phyloP scores from a whole-genome alignment of 1,140 invertebrate genomes.

The Cephus cinctus region DNA sequence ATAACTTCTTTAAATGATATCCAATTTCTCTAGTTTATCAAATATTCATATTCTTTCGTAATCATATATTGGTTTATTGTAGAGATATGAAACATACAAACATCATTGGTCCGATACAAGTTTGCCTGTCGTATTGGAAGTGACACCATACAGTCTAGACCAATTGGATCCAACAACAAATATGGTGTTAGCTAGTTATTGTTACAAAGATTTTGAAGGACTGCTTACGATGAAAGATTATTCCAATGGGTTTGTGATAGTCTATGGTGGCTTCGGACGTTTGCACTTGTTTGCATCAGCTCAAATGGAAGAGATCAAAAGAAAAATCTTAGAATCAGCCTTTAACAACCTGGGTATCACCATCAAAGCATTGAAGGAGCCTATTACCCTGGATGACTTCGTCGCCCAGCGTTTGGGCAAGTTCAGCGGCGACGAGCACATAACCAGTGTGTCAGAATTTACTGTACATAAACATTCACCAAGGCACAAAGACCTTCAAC shows the following conservation, averaged over 20 bases:
- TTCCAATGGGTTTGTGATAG: slow-evolving; percentile 83
- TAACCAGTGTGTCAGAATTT: slow-evolving; percentile 92
- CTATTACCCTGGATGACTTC: slow-evolving; percentile 84
- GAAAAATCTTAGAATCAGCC: slow-evolving; percentile 80
- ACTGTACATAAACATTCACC: slow-evolving; percentile 82
- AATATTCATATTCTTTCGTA: slow-evolving; percentile 25
- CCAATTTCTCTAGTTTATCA: too few relatives aligned
- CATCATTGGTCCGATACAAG: slow-evolving; percentile 93
- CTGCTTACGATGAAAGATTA: slow-evolving; percentile 71
- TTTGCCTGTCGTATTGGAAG: slow-evolving; percentile 84
- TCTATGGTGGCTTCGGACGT: slow-evolving; percentile 82
- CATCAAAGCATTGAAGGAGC: slow-evolving; percentile 80
- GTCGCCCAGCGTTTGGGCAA: slow-evolving; percentile 85
- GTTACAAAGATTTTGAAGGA: slow-evolving; percentile 90
- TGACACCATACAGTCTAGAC: slow-evolving; percentile 85
- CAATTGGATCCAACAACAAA: slow-evolving; percentile 86
- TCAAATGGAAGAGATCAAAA: slow-evolving; percentile 82
- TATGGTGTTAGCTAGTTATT: slow-evolving; percentile 80
- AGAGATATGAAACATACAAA: slow-evolving; percentile 91
- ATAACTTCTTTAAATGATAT: too few relatives aligned
- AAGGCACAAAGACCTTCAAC: slow-evolving; percentile 75
- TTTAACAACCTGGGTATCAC: slow-evolving; percentile 76
- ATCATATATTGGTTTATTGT: slow-evolving; percentile 40
- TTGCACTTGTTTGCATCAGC: slow-evolving; percentile 86
- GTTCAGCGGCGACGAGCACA: slow-evolving; percentile 78